phyloP scores from a whole-genome alignment of 2,113 vertebrate species.

The Ibidorhyncha struthersii region DNA sequence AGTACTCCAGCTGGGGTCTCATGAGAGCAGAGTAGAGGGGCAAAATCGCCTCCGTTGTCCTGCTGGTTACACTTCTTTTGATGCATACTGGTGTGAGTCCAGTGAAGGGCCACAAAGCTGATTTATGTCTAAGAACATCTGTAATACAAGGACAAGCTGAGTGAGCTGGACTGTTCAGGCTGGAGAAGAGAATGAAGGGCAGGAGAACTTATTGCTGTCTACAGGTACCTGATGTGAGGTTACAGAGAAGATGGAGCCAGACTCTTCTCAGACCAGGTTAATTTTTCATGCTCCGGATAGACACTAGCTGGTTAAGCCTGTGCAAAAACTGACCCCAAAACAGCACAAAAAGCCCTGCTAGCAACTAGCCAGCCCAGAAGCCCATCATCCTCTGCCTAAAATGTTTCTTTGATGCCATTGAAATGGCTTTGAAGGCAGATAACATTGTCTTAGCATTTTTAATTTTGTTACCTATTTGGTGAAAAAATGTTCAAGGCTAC shows the following conservation, averaged over 20 bases:
- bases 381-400: background rate
- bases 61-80: too few species aligned
- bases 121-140: background rate
- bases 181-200: background rate
- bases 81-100: background rate
- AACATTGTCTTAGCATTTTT: background rate
- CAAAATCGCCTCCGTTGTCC: too few species aligned
- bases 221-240: background rate
- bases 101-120: background rate
- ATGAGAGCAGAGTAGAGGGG: too few species aligned
- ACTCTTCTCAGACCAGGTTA: background rate
- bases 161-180: background rate
- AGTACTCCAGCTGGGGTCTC: too few species aligned
- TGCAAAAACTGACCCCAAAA: background rate
- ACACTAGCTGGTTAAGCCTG: background rate
- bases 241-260: background rate
- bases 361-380: background rate
- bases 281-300: background rate
- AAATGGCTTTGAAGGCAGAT: background rate
- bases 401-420: background rate
- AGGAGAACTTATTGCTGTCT: background rate
- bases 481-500: background rate
- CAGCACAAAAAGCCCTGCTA: background rate
- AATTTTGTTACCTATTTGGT: background rate
- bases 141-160: background rate